Conservation (phyloP, 2,797 vertebrate species). For the Antennarius maculatus region DNA sequence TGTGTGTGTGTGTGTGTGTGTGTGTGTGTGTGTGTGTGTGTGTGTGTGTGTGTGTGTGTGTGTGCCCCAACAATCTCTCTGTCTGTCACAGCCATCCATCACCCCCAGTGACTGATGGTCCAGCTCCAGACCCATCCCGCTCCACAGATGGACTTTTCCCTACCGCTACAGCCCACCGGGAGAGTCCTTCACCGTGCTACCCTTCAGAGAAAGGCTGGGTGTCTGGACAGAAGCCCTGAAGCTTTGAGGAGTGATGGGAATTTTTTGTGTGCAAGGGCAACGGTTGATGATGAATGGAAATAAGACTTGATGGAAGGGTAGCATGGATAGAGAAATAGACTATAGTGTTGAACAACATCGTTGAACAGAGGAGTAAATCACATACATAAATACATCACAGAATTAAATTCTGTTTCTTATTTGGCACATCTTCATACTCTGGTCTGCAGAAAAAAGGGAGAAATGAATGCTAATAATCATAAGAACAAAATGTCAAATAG, state of each 20-base stretch:
- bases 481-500: slow-evolving; percentile 65
- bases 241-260: slow-evolving; percentile 36
- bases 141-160: slow-evolving; percentile 68
- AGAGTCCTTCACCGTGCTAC: slow-evolving; percentile 41
- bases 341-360: not conserved
- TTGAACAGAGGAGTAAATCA: not conserved
- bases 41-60: slow-evolving; percentile 24
- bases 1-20: too few species aligned
- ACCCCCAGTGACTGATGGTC: slow-evolving; percentile 64
- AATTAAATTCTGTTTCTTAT: slow-evolving; percentile 32
- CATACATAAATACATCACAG: slow-evolving; percentile 13
- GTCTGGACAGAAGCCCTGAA: slow-evolving; percentile 61
- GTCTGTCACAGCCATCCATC: slow-evolving; percentile 58
- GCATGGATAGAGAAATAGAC: slow-evolving; percentile 1
- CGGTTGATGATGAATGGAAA: slow-evolving; percentile 18
- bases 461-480: slow-evolving; percentile 57
- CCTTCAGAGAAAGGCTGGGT: slow-evolving; percentile 40
- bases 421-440: slow-evolving; percentile 20
- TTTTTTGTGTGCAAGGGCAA: not conserved
- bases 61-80: slow-evolving; percentile 39
- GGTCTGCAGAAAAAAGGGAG: slow-evolving; percentile 26
- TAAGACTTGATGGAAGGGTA: not conserved
- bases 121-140: slow-evolving; percentile 50
- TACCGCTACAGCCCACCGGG: slow-evolving; percentile 56
- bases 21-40: slow-evolving; percentile 2